phyloP scores from a whole-genome alignment of 2,888 invertebrate genomes.

The Digitonthophagus gazella region DNA sequence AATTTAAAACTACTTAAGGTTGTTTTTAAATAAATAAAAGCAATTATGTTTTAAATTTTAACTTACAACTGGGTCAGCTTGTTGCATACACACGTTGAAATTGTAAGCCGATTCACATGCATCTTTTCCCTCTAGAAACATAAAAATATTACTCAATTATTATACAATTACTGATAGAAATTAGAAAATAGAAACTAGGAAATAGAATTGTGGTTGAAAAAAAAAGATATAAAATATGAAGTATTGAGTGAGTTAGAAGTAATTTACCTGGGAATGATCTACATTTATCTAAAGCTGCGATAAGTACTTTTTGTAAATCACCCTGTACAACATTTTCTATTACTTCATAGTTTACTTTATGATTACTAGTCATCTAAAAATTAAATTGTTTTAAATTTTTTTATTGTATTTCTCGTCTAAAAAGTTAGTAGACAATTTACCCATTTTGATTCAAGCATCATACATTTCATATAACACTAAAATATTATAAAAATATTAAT shows the following conservation, averaged over 20 bases:
- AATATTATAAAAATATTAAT: background rate
- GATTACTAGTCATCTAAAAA: constrained; percentile 1
- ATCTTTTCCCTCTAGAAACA: background rate
- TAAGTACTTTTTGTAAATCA: background rate
- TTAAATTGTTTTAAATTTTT: background rate
- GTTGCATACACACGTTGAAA: constrained; percentile 7
- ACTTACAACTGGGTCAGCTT: constrained; percentile 9
- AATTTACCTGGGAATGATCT: background rate
- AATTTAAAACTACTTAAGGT: too few species aligned
- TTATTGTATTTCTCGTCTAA: too few species aligned
- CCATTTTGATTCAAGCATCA: constrained; percentile 10
- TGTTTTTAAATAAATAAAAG: too few species aligned
- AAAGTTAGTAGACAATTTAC: background rate
- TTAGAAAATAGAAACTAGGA: too few species aligned
- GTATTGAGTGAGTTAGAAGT: too few species aligned
- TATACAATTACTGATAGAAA: too few species aligned
- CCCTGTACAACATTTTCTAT: background rate
- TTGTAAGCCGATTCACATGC: constrained; percentile 3
- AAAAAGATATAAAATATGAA: too few species aligned
- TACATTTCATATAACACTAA: constrained; percentile 15
- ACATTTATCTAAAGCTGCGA: constrained; percentile 13
- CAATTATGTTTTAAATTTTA: background rate
- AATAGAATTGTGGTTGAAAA: too few species aligned
- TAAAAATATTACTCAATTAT: background rate
- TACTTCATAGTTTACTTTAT: constrained; percentile 1